phyloP scores from a whole-genome alignment of 1,140 invertebrate species.

The Onthophagus taurus region DNA sequence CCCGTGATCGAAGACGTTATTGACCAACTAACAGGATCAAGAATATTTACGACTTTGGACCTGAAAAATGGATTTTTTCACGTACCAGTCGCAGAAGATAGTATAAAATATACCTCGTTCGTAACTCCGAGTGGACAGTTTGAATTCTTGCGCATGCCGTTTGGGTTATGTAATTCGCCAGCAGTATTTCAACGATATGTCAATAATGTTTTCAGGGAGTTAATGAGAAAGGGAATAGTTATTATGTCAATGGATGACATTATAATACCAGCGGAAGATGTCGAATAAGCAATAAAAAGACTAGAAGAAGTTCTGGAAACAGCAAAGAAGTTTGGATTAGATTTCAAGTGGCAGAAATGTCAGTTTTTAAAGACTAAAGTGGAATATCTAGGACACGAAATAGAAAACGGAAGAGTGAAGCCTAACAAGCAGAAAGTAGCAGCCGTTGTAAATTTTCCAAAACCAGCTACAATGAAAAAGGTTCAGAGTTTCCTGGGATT shows the following conservation, averaged over 20 bases:
- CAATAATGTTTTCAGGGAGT: constrained; percentile 10
- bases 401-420: constrained; percentile 3
- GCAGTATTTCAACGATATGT: constrained; percentile 12
- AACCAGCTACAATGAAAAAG: constrained; percentile 7
- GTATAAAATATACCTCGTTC: too few relatives aligned
- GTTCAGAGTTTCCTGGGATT: constrained; percentile 7
- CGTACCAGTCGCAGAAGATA: too few relatives aligned
- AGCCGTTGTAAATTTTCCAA: constrained; percentile 7
- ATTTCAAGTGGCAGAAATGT: constrained; percentile 13
- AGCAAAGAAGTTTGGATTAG: constrained; percentile 1
- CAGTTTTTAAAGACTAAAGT: constrained; percentile 9
- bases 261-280: constrained; percentile 15
- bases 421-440: constrained; percentile 8
- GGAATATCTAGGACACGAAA: constrained; percentile 4
- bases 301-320: constrained; percentile 14
- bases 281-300: constrained; percentile 18
- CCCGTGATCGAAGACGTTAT: too few relatives aligned
- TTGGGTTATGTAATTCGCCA: constrained; percentile 11
- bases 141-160: constrained; percentile 11
- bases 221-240: constrained; percentile 3
- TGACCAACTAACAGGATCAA: too few relatives aligned
- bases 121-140: too few relatives aligned
- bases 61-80: too few relatives aligned
- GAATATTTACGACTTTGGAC: too few relatives aligned
- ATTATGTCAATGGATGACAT: constrained; percentile 22